A percentile compares a stretch with the other conserved stretches of the same genome.
These are phyloP conservation scores for Acanthornis magna DNA, from an alignment of 2,797 vertebrate species.

Conservation along the genomic window DNA sequence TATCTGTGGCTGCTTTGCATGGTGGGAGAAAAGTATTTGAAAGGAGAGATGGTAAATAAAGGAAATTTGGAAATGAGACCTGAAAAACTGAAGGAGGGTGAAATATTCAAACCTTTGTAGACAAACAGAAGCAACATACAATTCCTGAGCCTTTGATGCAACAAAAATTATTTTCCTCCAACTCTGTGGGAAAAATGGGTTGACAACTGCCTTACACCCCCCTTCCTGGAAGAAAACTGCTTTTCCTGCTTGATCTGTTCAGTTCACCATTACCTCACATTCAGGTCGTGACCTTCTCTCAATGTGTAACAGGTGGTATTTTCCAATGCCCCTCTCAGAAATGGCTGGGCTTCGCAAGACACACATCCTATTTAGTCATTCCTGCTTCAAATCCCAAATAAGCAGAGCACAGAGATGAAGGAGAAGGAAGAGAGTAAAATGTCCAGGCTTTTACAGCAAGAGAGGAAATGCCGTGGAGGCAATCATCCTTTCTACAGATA, in stretches of 20 bases:
- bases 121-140: not conserved
- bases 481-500: not conserved
- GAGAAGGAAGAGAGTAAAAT: not conserved
- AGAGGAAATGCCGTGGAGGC: not conserved
- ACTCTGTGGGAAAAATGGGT: not conserved
- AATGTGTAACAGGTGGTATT: not conserved
- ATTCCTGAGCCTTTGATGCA: not conserved
- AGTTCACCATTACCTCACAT: not conserved
- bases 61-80: not conserved
- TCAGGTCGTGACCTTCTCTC: not conserved
- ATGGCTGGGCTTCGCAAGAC: not conserved
- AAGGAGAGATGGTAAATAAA: not conserved
- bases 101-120: not conserved
- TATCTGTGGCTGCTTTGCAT: not conserved
- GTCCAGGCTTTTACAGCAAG: not conserved
- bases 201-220: not conserved
- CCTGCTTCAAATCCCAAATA: not conserved
- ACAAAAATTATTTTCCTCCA: not conserved
- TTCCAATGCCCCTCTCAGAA: not conserved
- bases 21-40: not conserved
- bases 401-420: not conserved
- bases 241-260: not conserved
- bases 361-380: accelerated
- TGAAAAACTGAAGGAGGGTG: not conserved
- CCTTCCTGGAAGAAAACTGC: not conserved